phyloP scores from a whole-genome alignment of 2,797 vertebrate species.

The Nyctalus aviator region DNA sequence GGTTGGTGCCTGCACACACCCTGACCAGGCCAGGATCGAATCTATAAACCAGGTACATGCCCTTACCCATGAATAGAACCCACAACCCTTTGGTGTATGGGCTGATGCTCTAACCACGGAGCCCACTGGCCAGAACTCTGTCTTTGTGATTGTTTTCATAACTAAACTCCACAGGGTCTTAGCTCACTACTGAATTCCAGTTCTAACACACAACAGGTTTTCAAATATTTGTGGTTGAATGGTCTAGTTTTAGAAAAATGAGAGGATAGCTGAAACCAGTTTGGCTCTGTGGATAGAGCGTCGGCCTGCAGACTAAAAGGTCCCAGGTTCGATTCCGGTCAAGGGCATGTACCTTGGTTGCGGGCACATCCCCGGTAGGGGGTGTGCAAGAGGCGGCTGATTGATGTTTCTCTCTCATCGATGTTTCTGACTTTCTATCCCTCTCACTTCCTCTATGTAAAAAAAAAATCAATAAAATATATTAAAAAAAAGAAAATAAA shows the following conservation, averaged over 20 bases:
- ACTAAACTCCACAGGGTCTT: neutral
- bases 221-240: neutral
- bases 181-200: neutral
- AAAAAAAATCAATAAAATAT: no score
- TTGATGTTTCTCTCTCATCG: no score
- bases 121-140: neutral
- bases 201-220: neutral
- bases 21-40: neutral
- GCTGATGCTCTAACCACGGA: neutral
- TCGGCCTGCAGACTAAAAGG: no score
- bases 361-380: no score
- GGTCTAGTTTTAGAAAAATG: neutral
- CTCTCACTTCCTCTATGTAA: no score
- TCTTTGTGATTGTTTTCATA: neutral
- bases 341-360: no score
- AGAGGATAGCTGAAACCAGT: neutral
- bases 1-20: neutral
- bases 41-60: neutral
- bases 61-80: neutral
- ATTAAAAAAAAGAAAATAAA: no score
- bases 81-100: neutral
- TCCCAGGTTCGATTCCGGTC: no score
- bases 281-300: no score
- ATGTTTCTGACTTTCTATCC: no score
- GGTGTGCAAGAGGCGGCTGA: no score